A percentile compares a stretch with the other conserved stretches of the same genome.
These are phyloP conservation scores for Eristalinus aeneus DNA, from an alignment of 2,888 invertebrate species.

Conservation along the genomic window DNA sequence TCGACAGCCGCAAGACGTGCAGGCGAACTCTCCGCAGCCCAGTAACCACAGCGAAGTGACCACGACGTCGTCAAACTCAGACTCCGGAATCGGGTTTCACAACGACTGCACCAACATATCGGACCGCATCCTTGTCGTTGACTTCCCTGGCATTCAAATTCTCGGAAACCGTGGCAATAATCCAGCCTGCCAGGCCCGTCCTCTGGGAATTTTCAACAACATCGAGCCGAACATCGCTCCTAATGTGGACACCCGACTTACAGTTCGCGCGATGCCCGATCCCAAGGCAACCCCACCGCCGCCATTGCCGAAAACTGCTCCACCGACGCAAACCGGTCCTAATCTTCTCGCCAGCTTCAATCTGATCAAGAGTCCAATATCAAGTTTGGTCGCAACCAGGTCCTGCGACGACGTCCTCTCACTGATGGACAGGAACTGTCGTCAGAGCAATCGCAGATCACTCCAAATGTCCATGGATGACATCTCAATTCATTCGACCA, in stretches of 20 bases:
- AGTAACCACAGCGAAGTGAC: conserved; percentile 91
- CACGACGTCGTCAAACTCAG: conserved; percentile 94
- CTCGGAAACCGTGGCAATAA: conserved; percentile 30
- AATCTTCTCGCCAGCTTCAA: conserved; percentile 80
- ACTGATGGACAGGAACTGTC: conserved; percentile 74
- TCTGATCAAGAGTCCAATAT: conserved; percentile 80
- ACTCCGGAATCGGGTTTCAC: conserved; percentile 96
- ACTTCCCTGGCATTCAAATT: conserved; percentile 83
- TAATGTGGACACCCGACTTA: conserved; percentile 79
- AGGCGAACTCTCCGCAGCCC: conserved; percentile 91
- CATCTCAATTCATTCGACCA: conserved; percentile 82
- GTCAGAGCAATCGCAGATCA: conserved; percentile 72
- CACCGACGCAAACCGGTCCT: conserved; percentile 71
- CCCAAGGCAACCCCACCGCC: conserved; percentile 77
- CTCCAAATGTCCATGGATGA: conserved; percentile 83
- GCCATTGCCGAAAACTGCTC: conserved; percentile 53
- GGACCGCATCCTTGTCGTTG: conserved; percentile 89
- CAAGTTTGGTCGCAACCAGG: conserved; percentile 78
- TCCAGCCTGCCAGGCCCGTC: conserved; percentile 71
- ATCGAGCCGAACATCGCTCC: conserved; percentile 67
- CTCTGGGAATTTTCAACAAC: conserved; percentile 77
- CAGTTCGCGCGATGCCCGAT: conserved; percentile 86
- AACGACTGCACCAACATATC: conserved; percentile 93
- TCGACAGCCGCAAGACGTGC: conserved; percentile 69
- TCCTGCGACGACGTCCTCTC: conserved; percentile 84